Evolutionary conservation across 2,888 invertebrate genomes (phyloP).

Genomic region (Yponomeuta evonymella): DNA sequence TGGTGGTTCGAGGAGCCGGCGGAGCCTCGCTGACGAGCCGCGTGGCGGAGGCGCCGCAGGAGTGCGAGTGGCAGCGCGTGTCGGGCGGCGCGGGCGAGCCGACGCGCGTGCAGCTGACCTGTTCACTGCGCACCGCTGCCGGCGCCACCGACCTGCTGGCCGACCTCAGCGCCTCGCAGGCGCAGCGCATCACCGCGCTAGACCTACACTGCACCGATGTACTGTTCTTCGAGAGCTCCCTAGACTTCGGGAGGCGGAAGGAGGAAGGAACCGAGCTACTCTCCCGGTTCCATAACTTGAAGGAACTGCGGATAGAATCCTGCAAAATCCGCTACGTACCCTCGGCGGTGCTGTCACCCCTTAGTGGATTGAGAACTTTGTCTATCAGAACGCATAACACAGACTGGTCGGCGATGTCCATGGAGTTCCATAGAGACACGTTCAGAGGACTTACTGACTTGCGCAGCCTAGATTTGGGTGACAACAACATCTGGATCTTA

Average conservation of each 20-base stretch:
- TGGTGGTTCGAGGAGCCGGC: constrained; percentile 58
- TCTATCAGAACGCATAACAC: constrained; percentile 85
- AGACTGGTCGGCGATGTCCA: constrained; percentile 86
- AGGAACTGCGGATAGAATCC: constrained; percentile 82
- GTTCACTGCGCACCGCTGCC: constrained; percentile 80
- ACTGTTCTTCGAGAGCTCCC: constrained; percentile 82
- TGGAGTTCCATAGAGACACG: constrained; percentile 84
- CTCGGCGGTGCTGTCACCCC: constrained; percentile 80
- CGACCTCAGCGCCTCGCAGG: constrained; percentile 78
- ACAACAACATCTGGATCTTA: constrained; percentile 86
- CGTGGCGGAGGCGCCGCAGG: constrained; percentile 80
- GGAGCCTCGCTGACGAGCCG: constrained; percentile 69
- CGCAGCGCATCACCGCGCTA: constrained; percentile 81
- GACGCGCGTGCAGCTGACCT: constrained; percentile 77
- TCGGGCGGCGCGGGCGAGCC: constrained; percentile 72
- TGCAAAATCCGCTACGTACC: constrained; percentile 87
- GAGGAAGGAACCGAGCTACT: constrained; percentile 75
- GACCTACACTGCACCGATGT: constrained; percentile 83
- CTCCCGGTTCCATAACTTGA: constrained; percentile 78
- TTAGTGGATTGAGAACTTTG: constrained; percentile 80
- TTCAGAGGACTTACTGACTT: constrained; percentile 82
- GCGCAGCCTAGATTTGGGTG: constrained; percentile 81
- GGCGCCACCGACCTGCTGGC: constrained; percentile 80
- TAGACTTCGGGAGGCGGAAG: constrained; percentile 75
- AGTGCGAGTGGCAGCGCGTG: constrained; percentile 83